phyloP scores from a whole-genome alignment of 2,797 vertebrate species.

The Poeciliopsis presidionis region DNA sequence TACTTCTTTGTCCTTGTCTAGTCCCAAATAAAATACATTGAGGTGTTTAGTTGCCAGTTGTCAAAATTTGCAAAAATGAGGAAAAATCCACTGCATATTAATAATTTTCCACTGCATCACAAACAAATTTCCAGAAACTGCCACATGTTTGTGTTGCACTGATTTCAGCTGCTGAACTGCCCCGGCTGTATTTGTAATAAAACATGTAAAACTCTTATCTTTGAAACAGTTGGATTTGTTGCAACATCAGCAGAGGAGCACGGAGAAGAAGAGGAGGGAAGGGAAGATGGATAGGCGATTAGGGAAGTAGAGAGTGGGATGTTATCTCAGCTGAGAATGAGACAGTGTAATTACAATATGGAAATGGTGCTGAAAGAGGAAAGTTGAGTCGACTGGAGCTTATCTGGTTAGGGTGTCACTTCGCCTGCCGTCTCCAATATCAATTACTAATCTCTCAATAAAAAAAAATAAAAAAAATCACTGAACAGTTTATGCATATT shows the following conservation, averaged over 20 bases:
- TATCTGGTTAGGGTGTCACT: constrained; percentile 56
- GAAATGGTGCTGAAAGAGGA: constrained; percentile 89
- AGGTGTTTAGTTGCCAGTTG: neutral
- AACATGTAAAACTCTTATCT: neutral
- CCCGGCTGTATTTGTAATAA: neutral
- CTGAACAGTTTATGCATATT: constrained; percentile 50
- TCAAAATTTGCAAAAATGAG: neutral
- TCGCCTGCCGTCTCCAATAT: constrained; percentile 53
- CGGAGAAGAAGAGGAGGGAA: constrained; percentile 24
- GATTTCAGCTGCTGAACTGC: constrained; percentile 7
- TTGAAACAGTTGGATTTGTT: constrained; percentile 11
- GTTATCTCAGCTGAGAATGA: constrained; percentile 89
- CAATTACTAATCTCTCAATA: constrained; percentile 63
- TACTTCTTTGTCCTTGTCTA: neutral
- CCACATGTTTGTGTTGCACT: neutral
- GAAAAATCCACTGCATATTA: neutral
- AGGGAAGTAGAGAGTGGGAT: constrained; percentile 76
- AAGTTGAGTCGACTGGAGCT: constrained; percentile 60
- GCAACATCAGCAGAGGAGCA: constrained; percentile 27
- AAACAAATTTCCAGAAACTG: constrained; percentile 7
- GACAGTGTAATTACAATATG: constrained; percentile 95
- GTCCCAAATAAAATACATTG: neutral
- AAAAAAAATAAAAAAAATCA: constrained; percentile 54
- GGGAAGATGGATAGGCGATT: constrained; percentile 52
- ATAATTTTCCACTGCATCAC: neutral